Evolutionary conservation across 2,888 invertebrate species (phyloP).

Genomic region (Xanthia togata): DNA sequence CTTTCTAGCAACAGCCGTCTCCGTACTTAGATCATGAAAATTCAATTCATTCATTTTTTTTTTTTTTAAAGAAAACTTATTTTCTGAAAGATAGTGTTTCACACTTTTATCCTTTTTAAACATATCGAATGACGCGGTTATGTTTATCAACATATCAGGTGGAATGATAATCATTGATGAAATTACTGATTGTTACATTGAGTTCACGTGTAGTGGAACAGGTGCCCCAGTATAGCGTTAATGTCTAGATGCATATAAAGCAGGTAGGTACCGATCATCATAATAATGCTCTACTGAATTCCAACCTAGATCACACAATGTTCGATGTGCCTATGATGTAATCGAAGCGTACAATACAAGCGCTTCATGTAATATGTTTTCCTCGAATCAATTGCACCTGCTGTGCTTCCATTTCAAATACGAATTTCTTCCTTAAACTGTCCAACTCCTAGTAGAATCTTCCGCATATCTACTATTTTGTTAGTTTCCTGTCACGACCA

Average conservation of each 20-base stretch:
- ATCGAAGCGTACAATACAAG: slow-evolving; percentile 10
- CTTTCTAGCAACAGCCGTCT: neutral
- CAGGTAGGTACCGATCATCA: neutral
- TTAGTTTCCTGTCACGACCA: neutral
- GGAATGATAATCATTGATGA: slow-evolving; percentile 38
- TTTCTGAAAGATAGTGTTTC: slow-evolving; percentile 10
- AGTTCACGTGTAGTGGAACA: slow-evolving; percentile 3
- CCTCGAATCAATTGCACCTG: neutral
- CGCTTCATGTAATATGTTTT: neutral
- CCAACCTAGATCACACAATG: slow-evolving; percentile 26
- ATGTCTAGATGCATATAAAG: slow-evolving; percentile 3
- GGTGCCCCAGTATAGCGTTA: neutral
- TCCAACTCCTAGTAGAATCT: neutral
- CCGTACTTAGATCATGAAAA: neutral
- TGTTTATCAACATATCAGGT: slow-evolving; percentile 46
- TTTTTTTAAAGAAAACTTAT: slow-evolving; percentile 2
- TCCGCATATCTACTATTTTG: too few species aligned
- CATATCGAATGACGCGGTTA: slow-evolving; percentile 27
- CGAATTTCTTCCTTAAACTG: neutral
- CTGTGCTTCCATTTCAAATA: neutral
- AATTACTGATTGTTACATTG: slow-evolving; percentile 32
- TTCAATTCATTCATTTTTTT: neutral
- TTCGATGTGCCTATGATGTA: slow-evolving; percentile 13
- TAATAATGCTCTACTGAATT: slow-evolving; percentile 13
- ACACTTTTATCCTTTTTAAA: slow-evolving; percentile 22